These are phyloP conservation scores for Sebastes umbrosus DNA, from an alignment of 2,797 vertebrate species.

Conservation along the genomic window DNA sequence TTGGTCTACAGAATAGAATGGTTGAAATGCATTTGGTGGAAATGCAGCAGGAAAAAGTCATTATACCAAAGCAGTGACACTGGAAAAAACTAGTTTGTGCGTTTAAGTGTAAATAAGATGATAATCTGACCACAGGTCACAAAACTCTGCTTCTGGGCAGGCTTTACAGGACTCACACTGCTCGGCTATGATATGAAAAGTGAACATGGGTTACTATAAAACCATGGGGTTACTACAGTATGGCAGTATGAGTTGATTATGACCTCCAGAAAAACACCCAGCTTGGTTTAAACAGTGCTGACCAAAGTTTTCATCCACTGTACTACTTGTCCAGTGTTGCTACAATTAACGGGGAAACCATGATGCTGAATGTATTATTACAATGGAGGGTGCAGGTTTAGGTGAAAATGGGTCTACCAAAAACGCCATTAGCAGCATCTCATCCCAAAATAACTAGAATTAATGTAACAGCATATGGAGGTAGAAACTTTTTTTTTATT, in stretches of 20 bases:
- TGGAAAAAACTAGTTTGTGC: not conserved
- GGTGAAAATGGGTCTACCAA: not conserved
- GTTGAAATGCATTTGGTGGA: too few species aligned
- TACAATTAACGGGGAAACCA: not conserved
- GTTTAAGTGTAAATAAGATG: not conserved
- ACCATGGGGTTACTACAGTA: not conserved
- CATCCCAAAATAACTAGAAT: slow-evolving; percentile 10
- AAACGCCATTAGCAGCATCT: not conserved
- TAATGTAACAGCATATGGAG: not conserved
- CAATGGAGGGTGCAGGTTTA: not conserved
- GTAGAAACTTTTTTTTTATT: not conserved
- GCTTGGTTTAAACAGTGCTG: not conserved
- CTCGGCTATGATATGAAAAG: not conserved
- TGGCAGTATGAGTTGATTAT: not conserved
- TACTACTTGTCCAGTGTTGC: not conserved
- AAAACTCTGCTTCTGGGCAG: too few species aligned
- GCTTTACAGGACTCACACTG: not conserved
- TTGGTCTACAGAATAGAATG: too few species aligned
- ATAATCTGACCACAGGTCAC: not conserved
- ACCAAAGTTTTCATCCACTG: not conserved
- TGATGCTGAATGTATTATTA: not conserved
- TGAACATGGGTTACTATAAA: not conserved
- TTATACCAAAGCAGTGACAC: not conserved
- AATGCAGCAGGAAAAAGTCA: not conserved
- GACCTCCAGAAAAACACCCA: not conserved